phyloP scores from a whole-genome alignment of 2,888 invertebrate genomes.

The Pogonocherus hispidulus region DNA sequence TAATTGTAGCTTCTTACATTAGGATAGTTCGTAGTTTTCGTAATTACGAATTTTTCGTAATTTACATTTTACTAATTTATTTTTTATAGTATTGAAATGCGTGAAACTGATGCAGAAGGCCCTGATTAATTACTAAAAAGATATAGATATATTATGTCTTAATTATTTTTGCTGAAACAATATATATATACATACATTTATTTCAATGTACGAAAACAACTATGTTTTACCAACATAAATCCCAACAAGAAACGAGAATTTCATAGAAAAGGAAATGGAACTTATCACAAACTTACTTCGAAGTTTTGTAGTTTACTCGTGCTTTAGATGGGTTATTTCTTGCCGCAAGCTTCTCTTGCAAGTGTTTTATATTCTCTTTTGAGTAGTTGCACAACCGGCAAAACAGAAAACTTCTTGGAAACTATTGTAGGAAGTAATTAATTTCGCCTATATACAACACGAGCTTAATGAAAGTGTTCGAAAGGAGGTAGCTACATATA shows the following conservation, averaged over 20 bases:
- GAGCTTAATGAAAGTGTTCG: background rate
- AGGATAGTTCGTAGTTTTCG: no score
- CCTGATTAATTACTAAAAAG: no score
- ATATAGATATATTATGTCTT: no score
- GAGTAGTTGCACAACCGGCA: conserved; percentile 18
- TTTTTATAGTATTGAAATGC: no score
- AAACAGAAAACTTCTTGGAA: conserved; percentile 19
- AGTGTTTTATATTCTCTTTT: conserved; percentile 31
- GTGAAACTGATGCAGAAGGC: no score
- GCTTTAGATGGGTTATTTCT: conserved; percentile 16
- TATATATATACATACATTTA: no score
- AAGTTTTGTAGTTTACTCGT: conserved; percentile 26
- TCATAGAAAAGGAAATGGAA: conserved; percentile 21
- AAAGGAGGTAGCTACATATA: no score
- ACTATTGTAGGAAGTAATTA: background rate
- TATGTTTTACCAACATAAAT: background rate
- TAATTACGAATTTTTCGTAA: no score
- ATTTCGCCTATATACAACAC: no score
- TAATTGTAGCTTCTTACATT: no score
- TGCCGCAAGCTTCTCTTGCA: conserved; percentile 17
- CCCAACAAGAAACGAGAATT: background rate
- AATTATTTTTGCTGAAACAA: background rate
- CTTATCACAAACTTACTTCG: conserved; percentile 23
- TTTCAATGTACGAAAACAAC: background rate
- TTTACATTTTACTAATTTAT: no score